These are phyloP conservation scores for Varanus salvator DNA, from an alignment of 2,113 vertebrate genomes.

Conservation along the genomic window DNA sequence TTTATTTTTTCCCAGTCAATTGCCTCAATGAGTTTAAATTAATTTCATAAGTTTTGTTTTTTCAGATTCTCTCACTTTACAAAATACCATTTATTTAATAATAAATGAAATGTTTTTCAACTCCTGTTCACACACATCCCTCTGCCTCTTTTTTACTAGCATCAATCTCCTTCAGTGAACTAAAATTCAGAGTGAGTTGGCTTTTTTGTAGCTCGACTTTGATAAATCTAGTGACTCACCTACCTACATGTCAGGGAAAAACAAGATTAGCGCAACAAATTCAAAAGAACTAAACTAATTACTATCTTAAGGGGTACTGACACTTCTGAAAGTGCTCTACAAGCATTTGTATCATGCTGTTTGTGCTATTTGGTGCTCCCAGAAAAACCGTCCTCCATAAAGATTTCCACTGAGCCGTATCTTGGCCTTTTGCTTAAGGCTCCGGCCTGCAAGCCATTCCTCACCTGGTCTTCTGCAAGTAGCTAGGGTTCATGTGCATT, in stretches of 20 bases:
- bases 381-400: neutral
- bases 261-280: too few relatives aligned
- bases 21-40: conserved; percentile 5
- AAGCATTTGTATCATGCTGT: neutral
- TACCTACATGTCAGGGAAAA: too few relatives aligned
- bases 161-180: neutral
- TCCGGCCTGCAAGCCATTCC: neutral
- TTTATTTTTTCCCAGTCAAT: neutral
- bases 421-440: neutral
- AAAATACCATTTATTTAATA: conserved; percentile 4
- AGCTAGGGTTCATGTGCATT: neutral
- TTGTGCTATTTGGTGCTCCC: neutral
- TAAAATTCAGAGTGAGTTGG: neutral
- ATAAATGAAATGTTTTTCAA: neutral
- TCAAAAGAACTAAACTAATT: neutral
- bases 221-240: too few relatives aligned
- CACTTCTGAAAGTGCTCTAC: neutral
- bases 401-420: neutral
- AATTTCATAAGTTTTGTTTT: neutral
- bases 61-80: neutral
- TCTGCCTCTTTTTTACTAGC: neutral
- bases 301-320: neutral
- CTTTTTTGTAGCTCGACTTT: neutral
- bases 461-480: neutral
- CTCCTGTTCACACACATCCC: neutral